Conservation (phyloP, 1,140 invertebrate species). For the Adoxophyes honmai region DNA sequence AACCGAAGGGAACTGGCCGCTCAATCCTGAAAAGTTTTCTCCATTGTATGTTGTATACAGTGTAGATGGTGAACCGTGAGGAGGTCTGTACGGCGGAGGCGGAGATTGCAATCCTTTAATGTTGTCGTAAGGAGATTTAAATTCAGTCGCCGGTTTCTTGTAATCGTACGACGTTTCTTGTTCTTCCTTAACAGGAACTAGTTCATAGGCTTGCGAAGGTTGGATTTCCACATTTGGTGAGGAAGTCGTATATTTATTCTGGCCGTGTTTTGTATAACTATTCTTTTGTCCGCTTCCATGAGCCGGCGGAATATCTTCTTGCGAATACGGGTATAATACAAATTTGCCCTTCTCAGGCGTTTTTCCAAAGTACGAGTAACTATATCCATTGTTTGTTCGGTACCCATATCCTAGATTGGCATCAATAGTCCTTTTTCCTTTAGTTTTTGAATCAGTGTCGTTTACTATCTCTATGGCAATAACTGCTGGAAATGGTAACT, state of each 20-base stretch:
- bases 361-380: conserved; percentile 71
- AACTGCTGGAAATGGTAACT: conserved; percentile 70
- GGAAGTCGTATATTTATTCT: conserved; percentile 14
- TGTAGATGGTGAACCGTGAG: conserved; percentile 41
- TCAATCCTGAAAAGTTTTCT: conserved; percentile 61
- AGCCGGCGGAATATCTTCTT: conserved; percentile 74
- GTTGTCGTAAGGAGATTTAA: conserved; percentile 43
- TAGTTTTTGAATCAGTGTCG: conserved; percentile 67
- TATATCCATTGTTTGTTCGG: conserved; percentile 72
- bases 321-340: conserved; percentile 79
- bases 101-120: conserved; percentile 40
- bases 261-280: not conserved
- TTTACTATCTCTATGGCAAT: conserved; percentile 80
- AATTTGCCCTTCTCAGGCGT: conserved; percentile 74
- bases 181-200: conserved; percentile 62
- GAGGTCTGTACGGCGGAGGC: conserved; percentile 26
- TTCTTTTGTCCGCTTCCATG: conserved; percentile 19
- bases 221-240: conserved; percentile 65
- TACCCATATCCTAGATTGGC: conserved; percentile 78
- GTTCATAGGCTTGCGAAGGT: conserved; percentile 70
- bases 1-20: conserved; percentile 67
- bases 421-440: conserved; percentile 79
- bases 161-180: conserved; percentile 47
- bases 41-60: conserved; percentile 74
- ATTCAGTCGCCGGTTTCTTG: conserved; percentile 40